Percentiles rank a stretch among this genome's conserved stretches.
Evolutionary conservation across 2,113 vertebrate species (phyloP).

Genomic region (Chaenocephalus aceratus): DNA sequence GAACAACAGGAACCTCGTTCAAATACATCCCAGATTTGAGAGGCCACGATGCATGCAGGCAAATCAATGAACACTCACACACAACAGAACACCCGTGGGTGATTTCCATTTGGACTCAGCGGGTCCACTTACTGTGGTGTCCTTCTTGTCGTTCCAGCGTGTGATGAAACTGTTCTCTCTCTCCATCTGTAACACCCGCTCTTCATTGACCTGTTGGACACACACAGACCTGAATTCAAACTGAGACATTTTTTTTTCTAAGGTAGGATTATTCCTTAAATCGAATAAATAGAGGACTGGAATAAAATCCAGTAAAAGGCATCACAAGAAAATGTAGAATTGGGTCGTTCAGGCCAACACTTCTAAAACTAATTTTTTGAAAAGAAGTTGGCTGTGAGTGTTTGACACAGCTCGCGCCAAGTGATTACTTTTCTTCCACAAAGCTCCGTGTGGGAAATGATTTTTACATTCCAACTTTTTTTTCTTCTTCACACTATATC

Average conservation of each 20-base stretch:
- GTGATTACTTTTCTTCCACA: constrained; percentile 48
- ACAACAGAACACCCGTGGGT: constrained; percentile 34
- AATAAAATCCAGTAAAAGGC: constrained; percentile 5
- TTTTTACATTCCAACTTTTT: constrained; percentile 51
- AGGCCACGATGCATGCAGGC: constrained; percentile 35
- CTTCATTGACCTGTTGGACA: constrained; percentile 90
- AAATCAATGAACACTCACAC: constrained; percentile 40
- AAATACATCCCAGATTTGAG: constrained; percentile 56
- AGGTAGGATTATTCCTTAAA: constrained; percentile 17
- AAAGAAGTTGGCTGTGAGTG: constrained; percentile 47
- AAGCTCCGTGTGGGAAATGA: constrained; percentile 50
- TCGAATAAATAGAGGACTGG: not conserved
- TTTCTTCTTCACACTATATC: constrained; percentile 58
- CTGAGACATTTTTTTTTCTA: not conserved
- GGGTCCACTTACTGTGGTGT: constrained; percentile 87
- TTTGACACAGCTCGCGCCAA: constrained; percentile 41
- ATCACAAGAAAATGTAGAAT: constrained; percentile 8
- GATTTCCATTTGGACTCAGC: constrained; percentile 53
- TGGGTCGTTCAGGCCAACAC: constrained; percentile 24
- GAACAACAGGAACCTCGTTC: constrained; percentile 52
- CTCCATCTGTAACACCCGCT: constrained; percentile 97
- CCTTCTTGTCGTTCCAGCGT: constrained; percentile 97
- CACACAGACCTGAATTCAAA: constrained; percentile 16
- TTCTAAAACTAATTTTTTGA: constrained; percentile 41
- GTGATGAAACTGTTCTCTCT: constrained; percentile 96